Base-by-base conservation (phyloP, 2,888 invertebrate genomes). In the Drepanosiphum platanoidis region DNA sequence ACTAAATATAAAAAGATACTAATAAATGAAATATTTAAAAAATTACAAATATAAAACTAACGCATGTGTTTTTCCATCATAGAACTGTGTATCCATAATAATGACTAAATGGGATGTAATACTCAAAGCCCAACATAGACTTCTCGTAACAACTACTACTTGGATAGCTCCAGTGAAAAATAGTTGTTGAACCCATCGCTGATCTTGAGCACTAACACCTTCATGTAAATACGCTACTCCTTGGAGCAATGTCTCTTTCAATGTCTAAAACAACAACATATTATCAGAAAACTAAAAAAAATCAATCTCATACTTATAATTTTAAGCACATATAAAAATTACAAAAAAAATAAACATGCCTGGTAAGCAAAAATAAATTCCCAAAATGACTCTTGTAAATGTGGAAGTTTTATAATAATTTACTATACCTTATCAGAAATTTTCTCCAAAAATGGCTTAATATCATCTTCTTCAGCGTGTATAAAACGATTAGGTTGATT, bases 211-310 rank as follows among this genome's bases (percentile, higher is more conserved):
- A 3, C 94, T 94, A 13, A 98, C 92, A 15, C 99, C 99, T 91
- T 97, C 98, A 90, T 99, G 99, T 78, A 99, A 92, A 90, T 97
- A 99, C 0, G 97, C 99, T 27, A 99, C 98, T 42, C 99, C 99
- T 89, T 97, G 96, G 0, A 94, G 93, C 0, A 99, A 90, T 0
- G 98, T 97, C 89, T 99, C 98, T 87, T 95, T 95, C 79, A 99
- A 90, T 86, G 95, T 96, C 92, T 94, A 89, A n/a, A 89, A 87
- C 81, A 86, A 86, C 32, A 79, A 22, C 39, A 80, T 0, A 86
- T n/a, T n/a, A n/a, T 58, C 61, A 61, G 27, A 27, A 18, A 82
- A 58, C n/a, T 52, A 22, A 27, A 36, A 46, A 30, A 30, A 61
- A 22, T 71, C 0, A 34, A 32, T 70, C 9, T 2, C 46, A 84